Evolutionary conservation across 2,113 vertebrate species (phyloP).

Genomic region (Psittacula cyanocephala): DNA sequence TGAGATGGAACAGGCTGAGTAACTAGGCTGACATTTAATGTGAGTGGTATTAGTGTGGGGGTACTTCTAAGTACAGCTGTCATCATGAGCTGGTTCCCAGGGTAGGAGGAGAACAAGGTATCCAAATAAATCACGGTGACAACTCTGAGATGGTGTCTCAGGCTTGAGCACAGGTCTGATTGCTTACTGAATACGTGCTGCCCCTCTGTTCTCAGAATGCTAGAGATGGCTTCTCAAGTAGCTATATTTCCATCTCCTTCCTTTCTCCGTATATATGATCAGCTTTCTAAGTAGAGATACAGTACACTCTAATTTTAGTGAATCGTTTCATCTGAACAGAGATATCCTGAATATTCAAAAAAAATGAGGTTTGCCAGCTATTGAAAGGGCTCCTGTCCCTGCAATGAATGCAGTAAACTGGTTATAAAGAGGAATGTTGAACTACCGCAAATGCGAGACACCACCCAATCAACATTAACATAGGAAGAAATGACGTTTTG

Average conservation of each 20-base stretch:
- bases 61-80: neutral
- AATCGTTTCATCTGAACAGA: neutral
- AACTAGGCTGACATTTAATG: constrained; percentile 37
- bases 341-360: neutral
- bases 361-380: neutral
- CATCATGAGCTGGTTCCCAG: neutral
- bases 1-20: constrained; percentile 11
- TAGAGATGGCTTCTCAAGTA: neutral
- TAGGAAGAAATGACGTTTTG: neutral
- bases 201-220: neutral
- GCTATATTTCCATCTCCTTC: neutral
- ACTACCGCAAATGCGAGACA: neutral
- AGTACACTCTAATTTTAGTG: neutral
- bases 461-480: neutral
- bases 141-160: neutral
- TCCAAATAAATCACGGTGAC: neutral
- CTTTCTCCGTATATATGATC: neutral
- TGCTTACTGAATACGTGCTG: neutral
- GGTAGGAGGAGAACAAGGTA: neutral
- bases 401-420: neutral
- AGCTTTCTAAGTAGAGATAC: neutral
- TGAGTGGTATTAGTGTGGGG: neutral
- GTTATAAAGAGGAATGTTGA: neutral
- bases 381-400: neutral
- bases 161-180: neutral